Evolutionary conservation across 1,140 invertebrate species (phyloP).

Genomic region (Drosophila grimshawi): DNA sequence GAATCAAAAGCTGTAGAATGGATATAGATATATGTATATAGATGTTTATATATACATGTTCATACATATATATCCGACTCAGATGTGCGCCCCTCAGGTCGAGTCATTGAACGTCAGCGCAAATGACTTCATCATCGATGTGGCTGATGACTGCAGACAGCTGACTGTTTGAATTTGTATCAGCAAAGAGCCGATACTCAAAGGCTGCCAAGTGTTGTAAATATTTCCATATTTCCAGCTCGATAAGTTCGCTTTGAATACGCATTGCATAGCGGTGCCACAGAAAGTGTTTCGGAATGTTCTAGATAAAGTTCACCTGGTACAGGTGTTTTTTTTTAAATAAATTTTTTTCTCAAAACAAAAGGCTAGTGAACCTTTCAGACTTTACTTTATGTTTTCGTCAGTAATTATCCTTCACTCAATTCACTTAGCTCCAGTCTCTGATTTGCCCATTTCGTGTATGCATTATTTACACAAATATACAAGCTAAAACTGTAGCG

Average conservation of each 20-base stretch:
- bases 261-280: not conserved
- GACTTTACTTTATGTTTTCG: too few relatives aligned
- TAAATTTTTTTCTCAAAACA: too few relatives aligned
- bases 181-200: conserved; percentile 27
- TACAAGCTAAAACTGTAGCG: not conserved
- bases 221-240: conserved; percentile 10
- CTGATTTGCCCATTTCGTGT: too few relatives aligned
- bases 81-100: conserved; percentile 45
- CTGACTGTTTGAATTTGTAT: conserved; percentile 45
- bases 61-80: conserved; percentile 25
- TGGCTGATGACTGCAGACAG: conserved; percentile 35
- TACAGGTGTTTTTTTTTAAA: too few relatives aligned
- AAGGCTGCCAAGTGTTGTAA: conserved; percentile 39
- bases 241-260: conserved; percentile 10
- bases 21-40: not conserved
- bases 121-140: conserved; percentile 72
- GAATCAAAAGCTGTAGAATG: conserved; percentile 15
- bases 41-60: too few relatives aligned
- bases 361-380: not conserved
- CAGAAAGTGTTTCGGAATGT: not conserved
- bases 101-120: conserved; percentile 70
- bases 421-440: too few relatives aligned
- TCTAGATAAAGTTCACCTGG: conserved; percentile 13
- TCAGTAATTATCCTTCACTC: too few relatives aligned
- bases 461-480: not conserved